A percentile compares a stretch with the other conserved stretches of the same genome.
Evolutionary conservation across 2,888 invertebrate genomes (phyloP).

Genomic region (Lathronympha strigana): DNA sequence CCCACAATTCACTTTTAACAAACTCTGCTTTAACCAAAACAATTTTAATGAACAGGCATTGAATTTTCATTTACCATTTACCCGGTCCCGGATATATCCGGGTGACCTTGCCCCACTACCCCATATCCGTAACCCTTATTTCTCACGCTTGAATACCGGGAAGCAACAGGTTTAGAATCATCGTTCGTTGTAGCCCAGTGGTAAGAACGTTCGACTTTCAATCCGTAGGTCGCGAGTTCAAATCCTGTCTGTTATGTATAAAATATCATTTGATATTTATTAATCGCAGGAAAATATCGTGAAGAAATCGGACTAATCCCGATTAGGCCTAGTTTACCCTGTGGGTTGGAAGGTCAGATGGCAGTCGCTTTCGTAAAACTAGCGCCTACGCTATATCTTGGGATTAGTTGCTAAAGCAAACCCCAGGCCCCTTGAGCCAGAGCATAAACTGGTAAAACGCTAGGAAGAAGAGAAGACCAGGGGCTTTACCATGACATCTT

Average conservation of each 20-base stretch:
- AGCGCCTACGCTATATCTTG: too few relatives aligned
- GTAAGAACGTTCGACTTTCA: too few relatives aligned
- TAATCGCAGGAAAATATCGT: background rate
- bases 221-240: background rate
- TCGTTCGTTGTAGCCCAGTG: background rate
- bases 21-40: background rate
- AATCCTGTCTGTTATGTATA: background rate
- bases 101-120: constrained; percentile 5
- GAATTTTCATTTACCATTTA: background rate
- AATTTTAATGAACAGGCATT: background rate
- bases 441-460: too few relatives aligned
- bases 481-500: too few relatives aligned
- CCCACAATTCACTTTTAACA: too few relatives aligned
- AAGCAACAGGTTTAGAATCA: background rate
- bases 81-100: constrained; percentile 1
- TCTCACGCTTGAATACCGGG: background rate
- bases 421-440: too few relatives aligned
- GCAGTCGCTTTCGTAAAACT: too few relatives aligned
- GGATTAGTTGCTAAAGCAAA: too few relatives aligned
- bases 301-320: background rate
- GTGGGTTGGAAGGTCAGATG: too few relatives aligned
- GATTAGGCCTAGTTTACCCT: too few relatives aligned
- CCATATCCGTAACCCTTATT: constrained; percentile 9
- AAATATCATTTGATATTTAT: too few relatives aligned
- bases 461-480: too few relatives aligned